Base-by-base conservation (phyloP, 2,797 vertebrate genomes). In the Lepilemur septentrionalis region DNA sequence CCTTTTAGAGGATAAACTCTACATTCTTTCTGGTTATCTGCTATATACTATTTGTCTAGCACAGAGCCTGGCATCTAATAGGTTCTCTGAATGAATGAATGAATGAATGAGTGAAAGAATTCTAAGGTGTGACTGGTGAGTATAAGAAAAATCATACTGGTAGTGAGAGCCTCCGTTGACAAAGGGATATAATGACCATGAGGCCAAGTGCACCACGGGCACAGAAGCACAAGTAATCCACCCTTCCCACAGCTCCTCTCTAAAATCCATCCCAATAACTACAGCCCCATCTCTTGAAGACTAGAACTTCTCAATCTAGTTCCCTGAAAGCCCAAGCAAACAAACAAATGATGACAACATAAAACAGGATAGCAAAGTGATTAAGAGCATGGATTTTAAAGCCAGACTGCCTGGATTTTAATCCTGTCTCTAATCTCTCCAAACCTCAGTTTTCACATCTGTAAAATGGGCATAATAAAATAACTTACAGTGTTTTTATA, bases 121-220 rank as follows among this genome's bases (percentile, higher is more conserved):
- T n/a, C 32, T 35, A 81, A 69, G 20, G 41, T 17, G 41, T 69
- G 32, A 57, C 14, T 23, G 14, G 20, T 2, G 11, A 38, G 2
- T 32, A 23, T 57, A 78, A 63, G 63, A n/a, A 73, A 76, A 89
- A 50, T 41, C 12, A 48, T 13, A 52, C 8, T 73, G 22, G 9
- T 94, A 76, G 48, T 15, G 43, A 80, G 65, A 14, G 18, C 15
- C 4, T 35, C 4, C 17, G 23, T 28, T 14, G 20, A 86, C 28
- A 65, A 76, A 48, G 43, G 2, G 73, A n/a, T 69, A 89, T 50
- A 48, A n/a, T 10, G 28, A 35, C 22, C 35, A 59, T 17, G 20
- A 28, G 30, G 38, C 4, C 10, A 23, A 35, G 7, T 41, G 75
- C 3, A 25, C 10, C 4, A 0, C 1, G 12, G 22, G 43, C 10